A percentile compares a stretch with the other conserved stretches of the same genome.
Conservation (phyloP, 2,113 vertebrate genomes). For the Andinoacara biseriatus region DNA sequence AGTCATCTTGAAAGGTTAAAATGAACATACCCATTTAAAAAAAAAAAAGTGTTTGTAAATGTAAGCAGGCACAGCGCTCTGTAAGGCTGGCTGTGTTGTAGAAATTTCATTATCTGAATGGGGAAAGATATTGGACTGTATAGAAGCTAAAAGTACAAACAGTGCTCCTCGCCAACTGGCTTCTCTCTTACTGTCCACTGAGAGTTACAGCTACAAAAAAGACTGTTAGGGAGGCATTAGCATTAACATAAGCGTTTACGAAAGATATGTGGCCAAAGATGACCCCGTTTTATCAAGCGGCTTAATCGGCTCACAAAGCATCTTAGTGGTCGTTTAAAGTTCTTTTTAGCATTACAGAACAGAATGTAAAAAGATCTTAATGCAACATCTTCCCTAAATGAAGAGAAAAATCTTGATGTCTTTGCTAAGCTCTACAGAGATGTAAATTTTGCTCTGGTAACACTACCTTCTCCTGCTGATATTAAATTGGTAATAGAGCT, state of each 20-base stretch:
- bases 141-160: background rate
- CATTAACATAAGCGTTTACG: background rate
- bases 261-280: background rate
- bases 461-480: background rate
- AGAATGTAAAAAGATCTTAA: background rate
- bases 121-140: background rate
- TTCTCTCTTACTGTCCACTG: background rate
- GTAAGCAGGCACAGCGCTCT: background rate
- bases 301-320: background rate
- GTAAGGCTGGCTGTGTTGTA: background rate
- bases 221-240: background rate
- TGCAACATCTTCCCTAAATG: background rate
- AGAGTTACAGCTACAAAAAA: background rate
- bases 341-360: background rate
- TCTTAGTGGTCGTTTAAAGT: background rate
- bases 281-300: background rate
- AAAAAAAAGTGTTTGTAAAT: background rate
- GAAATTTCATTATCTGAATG: background rate
- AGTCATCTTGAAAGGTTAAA: conserved; percentile 5
- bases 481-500: conserved; percentile 3
- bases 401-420: background rate
- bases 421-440: background rate
- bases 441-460: background rate
- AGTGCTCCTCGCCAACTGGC: background rate
- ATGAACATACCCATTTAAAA: background rate